Evolutionary conservation across 2,888 invertebrate species (phyloP), one percentile per base, ranked within the genome.

Genomic region (Dendrolimus pini): DNA sequence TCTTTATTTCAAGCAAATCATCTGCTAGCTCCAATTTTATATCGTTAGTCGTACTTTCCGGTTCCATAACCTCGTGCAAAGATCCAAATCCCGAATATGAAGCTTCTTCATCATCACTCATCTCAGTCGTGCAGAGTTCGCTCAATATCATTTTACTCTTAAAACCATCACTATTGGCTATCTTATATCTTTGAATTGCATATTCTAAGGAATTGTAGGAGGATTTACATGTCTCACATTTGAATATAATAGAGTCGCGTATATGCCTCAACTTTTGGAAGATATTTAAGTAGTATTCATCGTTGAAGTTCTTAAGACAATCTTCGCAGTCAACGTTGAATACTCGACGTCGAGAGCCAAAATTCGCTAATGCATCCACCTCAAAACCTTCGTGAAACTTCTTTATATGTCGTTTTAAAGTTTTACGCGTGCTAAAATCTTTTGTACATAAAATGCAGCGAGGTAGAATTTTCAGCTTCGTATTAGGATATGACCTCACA

Each of bases 401-500:
- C 60, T 83, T 85, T 0, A 88, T 84, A 54, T 89, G 88, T 0
- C 87, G 71, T 55, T 82, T 85, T 9, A 89, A 53, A 0, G 88
- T 86, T 61, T 88, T 88, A 0, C 81, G 65, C 0, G 86, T 80
- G 55, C 88, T 86, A n/a, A 89, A 89, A 55, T 88, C 83, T 60
- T 88, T 89, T 59, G 76, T 78, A 41, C 88, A 89, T 0, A 88
- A 67, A 3, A 86, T 75, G 53, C 88, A 89, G 6, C 80, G 65
- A 0, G 88, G 88, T 1, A 79, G 41, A 0, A 67, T 54, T 54
- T 83, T 84, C 42, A 77, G 74, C 30, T 71, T 77, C 0, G 71
- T 56, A 3, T 61, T 68, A 7, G 66, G 62, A 0, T 73, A 61
- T 7, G 74, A 52, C 56, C 67, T 77, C 0, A 74, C 74, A 56